Evolutionary conservation across 2,113 vertebrate genomes (phyloP).

Genomic region (Apteryx mantelli): DNA sequence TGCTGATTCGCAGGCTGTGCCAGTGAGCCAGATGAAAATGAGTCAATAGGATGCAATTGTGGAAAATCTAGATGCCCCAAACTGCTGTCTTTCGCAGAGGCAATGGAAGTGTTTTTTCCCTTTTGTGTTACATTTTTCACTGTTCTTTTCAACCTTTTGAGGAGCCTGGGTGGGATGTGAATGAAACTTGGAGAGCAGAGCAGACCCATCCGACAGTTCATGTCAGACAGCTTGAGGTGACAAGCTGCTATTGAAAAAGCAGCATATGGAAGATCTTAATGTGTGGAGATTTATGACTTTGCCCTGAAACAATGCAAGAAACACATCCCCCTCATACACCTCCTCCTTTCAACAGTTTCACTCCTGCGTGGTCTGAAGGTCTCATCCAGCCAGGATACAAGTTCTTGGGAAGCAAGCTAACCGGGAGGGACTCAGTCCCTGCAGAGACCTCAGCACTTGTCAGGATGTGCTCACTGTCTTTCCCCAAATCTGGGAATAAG

Average conservation of each 20-base stretch:
- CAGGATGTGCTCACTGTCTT: not conserved
- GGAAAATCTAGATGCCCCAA: not conserved
- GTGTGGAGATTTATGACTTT: not conserved
- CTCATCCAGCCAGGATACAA: not conserved
- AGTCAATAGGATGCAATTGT: not conserved
- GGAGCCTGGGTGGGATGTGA: not conserved
- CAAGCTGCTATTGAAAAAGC: conserved; percentile 27
- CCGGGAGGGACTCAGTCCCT: not conserved
- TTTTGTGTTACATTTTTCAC: not conserved
- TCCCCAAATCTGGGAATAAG: not conserved
- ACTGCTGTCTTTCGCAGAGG: not conserved
- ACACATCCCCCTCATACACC: not conserved
- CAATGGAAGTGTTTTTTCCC: not conserved
- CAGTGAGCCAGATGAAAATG: not conserved
- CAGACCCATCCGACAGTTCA: not conserved
- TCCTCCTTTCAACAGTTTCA: conserved; percentile 30
- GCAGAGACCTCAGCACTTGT: not conserved
- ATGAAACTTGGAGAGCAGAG: not conserved
- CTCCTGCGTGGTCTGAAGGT: not conserved
- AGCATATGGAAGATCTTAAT: conserved; percentile 1
- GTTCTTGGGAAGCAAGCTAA: not conserved
- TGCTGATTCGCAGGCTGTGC: not conserved
- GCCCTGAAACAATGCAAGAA: conserved; percentile 1
- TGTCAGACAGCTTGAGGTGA: conserved; percentile 4
- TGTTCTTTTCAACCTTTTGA: not conserved